Conservation (phyloP, 2,113 vertebrate species). For the Mesoclemmys tuberculata region DNA sequence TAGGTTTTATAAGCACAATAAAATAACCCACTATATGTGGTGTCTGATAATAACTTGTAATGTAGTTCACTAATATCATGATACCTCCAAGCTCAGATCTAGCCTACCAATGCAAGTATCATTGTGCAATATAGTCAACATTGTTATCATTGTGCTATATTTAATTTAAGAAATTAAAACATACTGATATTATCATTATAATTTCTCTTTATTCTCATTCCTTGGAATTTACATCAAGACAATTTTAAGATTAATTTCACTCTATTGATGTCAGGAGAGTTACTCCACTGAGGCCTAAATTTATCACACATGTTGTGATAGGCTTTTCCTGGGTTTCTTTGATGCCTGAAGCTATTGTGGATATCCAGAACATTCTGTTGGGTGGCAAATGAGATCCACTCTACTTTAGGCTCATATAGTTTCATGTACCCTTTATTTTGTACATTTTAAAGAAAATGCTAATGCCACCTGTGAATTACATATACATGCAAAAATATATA, state of each 20-base stretch:
- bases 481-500: too few species aligned
- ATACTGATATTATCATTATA: not conserved
- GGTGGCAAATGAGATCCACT: too few species aligned
- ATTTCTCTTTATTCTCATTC: not conserved
- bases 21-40: not conserved
- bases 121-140: too few species aligned
- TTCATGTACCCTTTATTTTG: too few species aligned
- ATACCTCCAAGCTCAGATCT: not conserved
- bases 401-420: too few species aligned
- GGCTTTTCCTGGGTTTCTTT: not conserved
- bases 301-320: not conserved
- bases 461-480: too few species aligned
- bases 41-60: not conserved
- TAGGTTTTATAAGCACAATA: not conserved
- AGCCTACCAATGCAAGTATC: not conserved
- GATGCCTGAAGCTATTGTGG: not conserved
- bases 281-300: not conserved
- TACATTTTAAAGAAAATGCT: too few species aligned
- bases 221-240: not conserved
- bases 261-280: not conserved
- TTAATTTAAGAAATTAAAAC: not conserved
- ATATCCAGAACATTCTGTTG: not conserved
- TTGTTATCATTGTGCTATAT: too few species aligned
- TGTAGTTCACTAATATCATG: not conserved
- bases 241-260: not conserved